phyloP scores from a whole-genome alignment of 2,888 invertebrate species.

The Eupithecia pulchellata region DNA sequence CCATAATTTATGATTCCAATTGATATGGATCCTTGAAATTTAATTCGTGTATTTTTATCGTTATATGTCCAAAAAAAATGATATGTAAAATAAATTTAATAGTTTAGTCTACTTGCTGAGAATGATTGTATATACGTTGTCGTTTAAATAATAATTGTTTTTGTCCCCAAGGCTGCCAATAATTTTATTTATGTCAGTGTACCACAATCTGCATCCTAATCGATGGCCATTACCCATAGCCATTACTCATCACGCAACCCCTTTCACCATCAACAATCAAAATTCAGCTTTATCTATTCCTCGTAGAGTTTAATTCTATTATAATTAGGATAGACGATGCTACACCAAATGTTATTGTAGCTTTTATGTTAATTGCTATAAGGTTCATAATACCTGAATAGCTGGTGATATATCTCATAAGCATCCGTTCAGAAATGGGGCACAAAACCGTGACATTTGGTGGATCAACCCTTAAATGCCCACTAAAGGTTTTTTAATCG shows the following conservation, averaged over 20 bases:
- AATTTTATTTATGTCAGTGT: conserved; percentile 54
- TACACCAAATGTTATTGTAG: not conserved
- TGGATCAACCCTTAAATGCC: conserved; percentile 63
- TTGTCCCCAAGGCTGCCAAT: conserved; percentile 40
- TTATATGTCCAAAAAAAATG: too few species aligned
- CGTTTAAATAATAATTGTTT: conserved; percentile 20
- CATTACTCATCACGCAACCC: conserved; percentile 49
- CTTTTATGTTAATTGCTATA: not conserved
- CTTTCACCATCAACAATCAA: conserved; percentile 19
- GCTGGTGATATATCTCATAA: conserved; percentile 41
- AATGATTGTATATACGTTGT: not conserved
- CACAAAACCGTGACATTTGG: conserved; percentile 72
- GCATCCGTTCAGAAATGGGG: conserved; percentile 71
- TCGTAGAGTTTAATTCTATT: conserved; percentile 14
- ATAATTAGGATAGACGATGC: not conserved
- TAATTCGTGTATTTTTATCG: too few species aligned
- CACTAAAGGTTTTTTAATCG: conserved; percentile 68
- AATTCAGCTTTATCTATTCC: conserved; percentile 10
- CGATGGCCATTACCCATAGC: conserved; percentile 49
- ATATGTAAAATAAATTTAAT: too few species aligned
- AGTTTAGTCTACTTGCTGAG: too few species aligned
- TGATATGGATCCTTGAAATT: too few species aligned
- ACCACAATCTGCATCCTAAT: conserved; percentile 54
- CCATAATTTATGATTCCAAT: too few species aligned
- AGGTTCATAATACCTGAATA: conserved; percentile 20